Conservation (phyloP, 1,140 invertebrate genomes). For the Heliconius himera region DNA sequence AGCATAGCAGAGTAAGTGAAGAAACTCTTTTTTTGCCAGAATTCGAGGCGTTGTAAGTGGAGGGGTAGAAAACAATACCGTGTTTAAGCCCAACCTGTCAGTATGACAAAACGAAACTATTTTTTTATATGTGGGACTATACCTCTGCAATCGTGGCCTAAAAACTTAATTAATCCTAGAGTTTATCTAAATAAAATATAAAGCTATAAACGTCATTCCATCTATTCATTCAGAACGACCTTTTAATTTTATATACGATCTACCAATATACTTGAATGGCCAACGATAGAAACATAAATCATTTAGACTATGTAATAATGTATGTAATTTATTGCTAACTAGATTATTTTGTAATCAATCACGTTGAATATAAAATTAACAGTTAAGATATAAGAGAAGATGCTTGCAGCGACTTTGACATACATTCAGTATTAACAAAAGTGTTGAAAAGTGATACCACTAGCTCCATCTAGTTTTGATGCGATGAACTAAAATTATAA, state of each 20-base stretch:
- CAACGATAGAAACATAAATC: conserved; percentile 1
- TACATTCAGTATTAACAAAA: conserved; percentile 45
- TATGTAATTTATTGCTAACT: neutral
- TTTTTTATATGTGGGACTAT: too few relatives aligned
- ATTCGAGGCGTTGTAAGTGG: too few relatives aligned
- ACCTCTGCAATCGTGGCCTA: too few relatives aligned
- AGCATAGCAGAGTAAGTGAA: too few relatives aligned
- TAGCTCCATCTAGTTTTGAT: conserved; percentile 59
- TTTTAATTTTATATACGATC: neutral
- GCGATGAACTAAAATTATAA: neutral
- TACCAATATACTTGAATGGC: neutral
- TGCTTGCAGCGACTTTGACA: conserved; percentile 67
- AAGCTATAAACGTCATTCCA: neutral
- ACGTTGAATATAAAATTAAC: conserved; percentile 53
- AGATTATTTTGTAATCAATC: conserved; percentile 51
- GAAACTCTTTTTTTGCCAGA: too few relatives aligned
- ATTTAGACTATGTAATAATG: conserved; percentile 3
- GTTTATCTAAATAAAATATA: neutral
- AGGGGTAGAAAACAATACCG: too few relatives aligned
- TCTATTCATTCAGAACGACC: neutral
- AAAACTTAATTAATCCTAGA: neutral
- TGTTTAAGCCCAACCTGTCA: too few relatives aligned
- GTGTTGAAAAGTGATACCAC: conserved; percentile 32
- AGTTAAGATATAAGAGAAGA: conserved; percentile 48
- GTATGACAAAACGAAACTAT: too few relatives aligned